Base-by-base conservation (phyloP, 2,888 invertebrate species). In the Nomada lathburiana region DNA sequence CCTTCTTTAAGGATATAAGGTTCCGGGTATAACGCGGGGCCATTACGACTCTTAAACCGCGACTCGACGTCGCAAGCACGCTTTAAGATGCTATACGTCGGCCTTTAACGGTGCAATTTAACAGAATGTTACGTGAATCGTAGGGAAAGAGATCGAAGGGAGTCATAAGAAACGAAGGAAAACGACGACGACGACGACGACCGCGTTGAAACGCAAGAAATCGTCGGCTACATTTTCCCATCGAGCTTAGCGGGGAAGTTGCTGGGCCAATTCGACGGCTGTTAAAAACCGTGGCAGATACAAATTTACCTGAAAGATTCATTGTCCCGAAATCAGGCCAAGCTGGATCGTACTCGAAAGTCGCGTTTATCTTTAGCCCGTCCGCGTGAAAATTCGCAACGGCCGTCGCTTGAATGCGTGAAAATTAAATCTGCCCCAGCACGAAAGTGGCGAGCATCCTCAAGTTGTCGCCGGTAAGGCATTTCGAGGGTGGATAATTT, bases 41-140 rank as follows among this genome's bases (percentile, higher is more conserved):
- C 47, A 67, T 80, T 65, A 50, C 50, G 79, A 62, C 64, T 64
- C 52, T 69, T 65, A 75, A 84, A 62, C 63, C 65, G 74, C 81
- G 50, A 71, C 79, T 65, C 36, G 9, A 52, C 50, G 63, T 73
- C 42, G 62, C 57, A 57, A 65, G 55, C 29, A 53, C 23, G 53
- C 53, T n/a, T 50, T 55, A 47, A 26, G 47, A 53, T 42, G 62
- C 23, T 63, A 67, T 63, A 67, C 68, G 52, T 16, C 53, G 42
- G 20, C 47, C 63, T 74, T 60, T 64, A 81, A 81, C 64, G 68
- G 64, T 80, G 60, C 73, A 42, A 82, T 82, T 70, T 65, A 36
- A 18, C n/a, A 20, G 73, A 62, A 69, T 20, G 74, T 68, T 60
- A 50, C 42, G 55, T 50, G 53, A 53, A 23, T 57, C 52, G 57